Conservation (phyloP, 2,113 vertebrate genomes). For the Dolichallabes microphthalmus region DNA sequence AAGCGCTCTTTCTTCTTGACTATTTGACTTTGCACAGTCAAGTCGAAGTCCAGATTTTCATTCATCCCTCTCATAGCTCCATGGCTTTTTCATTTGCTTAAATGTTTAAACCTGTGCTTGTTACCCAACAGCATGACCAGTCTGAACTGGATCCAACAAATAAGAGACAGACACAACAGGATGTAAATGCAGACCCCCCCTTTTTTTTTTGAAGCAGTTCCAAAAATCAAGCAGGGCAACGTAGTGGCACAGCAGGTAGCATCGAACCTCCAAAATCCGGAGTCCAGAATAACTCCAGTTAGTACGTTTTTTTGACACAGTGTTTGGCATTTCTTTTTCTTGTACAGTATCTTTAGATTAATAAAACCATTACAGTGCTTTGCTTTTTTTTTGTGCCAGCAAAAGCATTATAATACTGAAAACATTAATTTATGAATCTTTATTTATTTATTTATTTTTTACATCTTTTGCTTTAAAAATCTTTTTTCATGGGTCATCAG, state of each 20-base stretch:
- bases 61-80: neutral
- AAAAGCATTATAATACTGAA: neutral
- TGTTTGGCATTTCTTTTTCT: neutral
- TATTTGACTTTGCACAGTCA: neutral
- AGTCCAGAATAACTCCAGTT: neutral
- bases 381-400: neutral
- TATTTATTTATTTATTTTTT: neutral
- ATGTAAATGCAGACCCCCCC: neutral
- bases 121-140: neutral
- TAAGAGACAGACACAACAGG: neutral
- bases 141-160: conserved; percentile 1
- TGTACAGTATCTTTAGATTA: neutral
- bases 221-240: neutral
- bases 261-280: neutral
- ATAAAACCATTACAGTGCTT: neutral
- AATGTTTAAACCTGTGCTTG: neutral
- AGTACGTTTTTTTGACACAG: neutral
- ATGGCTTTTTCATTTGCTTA: neutral
- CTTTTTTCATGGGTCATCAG: neutral
- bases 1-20: neutral
- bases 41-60: neutral
- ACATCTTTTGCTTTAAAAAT: neutral
- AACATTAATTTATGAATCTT: neutral
- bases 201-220: neutral
- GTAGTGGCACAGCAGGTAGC: neutral